Evolutionary conservation across 1,140 invertebrate genomes (phyloP).

Genomic region (Palaemon carinicauda): DNA sequence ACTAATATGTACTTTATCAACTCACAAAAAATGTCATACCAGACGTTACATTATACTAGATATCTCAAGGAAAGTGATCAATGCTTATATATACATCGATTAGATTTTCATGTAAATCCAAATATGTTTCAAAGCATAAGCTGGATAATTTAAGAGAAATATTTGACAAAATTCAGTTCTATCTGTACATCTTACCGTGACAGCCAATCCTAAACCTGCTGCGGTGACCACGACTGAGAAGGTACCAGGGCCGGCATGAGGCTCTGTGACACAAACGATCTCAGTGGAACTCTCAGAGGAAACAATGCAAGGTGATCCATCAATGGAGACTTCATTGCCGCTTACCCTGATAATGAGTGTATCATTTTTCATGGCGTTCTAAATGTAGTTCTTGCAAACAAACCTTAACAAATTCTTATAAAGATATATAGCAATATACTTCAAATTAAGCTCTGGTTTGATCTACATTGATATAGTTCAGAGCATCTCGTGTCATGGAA

Average conservation of each 20-base stretch:
- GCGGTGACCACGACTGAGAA: slow-evolving; percentile 32
- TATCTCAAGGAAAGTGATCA: too few relatives aligned
- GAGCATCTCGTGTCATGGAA: too few relatives aligned
- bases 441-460: too few relatives aligned
- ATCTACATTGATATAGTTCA: too few relatives aligned
- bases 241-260: slow-evolving; percentile 16
- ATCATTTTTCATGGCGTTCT: background rate
- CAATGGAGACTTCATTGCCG: slow-evolving; percentile 47
- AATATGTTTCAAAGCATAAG: too few relatives aligned
- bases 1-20: too few relatives aligned
- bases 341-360: background rate
- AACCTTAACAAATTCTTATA: too few relatives aligned
- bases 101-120: too few relatives aligned
- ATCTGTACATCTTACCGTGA: background rate
- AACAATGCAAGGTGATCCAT: slow-evolving; percentile 38
- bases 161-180: too few relatives aligned
- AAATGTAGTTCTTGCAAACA: background rate
- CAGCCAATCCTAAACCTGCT: slow-evolving; percentile 14
- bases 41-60: background rate
- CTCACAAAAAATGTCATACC: background rate
- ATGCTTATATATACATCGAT: too few relatives aligned
- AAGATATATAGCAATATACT: background rate
- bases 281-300: slow-evolving; percentile 13
- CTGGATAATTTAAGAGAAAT: too few relatives aligned
- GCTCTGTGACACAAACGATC: slow-evolving; percentile 37